Conservation (phyloP, 1,140 invertebrate species). For the Heliconius congener region DNA sequence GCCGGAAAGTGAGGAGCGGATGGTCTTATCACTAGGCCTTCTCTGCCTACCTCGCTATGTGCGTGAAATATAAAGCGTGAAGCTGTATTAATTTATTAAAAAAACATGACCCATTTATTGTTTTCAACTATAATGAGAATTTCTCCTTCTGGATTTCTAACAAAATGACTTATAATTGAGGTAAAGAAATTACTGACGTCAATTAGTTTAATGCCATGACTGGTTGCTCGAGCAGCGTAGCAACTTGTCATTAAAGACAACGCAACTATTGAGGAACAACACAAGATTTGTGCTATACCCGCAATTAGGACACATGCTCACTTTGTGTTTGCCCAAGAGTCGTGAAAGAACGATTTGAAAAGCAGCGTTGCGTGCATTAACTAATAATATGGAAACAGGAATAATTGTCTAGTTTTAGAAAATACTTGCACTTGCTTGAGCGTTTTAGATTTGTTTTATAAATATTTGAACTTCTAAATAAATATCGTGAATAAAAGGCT, state of each 20-base stretch:
- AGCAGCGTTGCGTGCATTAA: conserved; percentile 36
- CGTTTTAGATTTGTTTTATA: neutral
- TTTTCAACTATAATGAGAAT: neutral
- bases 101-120: neutral
- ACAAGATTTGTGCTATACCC: conserved; percentile 40
- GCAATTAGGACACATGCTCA: conserved; percentile 53
- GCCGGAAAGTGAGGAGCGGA: too few species aligned
- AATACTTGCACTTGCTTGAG: neutral
- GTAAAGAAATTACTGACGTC: conserved; percentile 27
- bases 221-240: conserved; percentile 40
- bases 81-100: too few species aligned
- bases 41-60: too few species aligned
- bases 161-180: conserved; percentile 33
- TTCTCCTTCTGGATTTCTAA: neutral
- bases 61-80: too few species aligned
- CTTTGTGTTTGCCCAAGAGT: conserved; percentile 57
- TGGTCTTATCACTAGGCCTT: too few species aligned
- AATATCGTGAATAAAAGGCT: neutral
- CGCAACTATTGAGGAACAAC: conserved; percentile 25
- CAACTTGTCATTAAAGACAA: conserved; percentile 39
- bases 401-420: neutral
- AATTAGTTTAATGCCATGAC: conserved; percentile 42
- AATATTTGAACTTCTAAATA: neutral
- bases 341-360: conserved; percentile 52
- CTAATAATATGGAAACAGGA: neutral